These are phyloP conservation scores for Mus spretus DNA, from an alignment of 2,797 vertebrate species.

Conservation along the genomic window DNA sequence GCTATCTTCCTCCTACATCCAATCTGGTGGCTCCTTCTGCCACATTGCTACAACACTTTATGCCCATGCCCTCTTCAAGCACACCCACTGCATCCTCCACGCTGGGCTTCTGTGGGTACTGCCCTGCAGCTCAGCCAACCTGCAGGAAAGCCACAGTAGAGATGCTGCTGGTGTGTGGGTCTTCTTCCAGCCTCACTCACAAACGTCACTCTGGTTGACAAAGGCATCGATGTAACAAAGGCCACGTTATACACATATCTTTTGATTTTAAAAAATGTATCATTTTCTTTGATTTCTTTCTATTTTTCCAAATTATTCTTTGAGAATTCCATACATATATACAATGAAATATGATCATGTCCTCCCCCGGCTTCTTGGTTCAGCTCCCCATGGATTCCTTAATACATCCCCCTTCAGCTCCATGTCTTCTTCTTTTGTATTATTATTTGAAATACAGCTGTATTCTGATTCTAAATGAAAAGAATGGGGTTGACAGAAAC, in stretches of 20 bases:
- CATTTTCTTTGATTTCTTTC: background rate
- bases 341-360: background rate
- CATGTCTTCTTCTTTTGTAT: background rate
- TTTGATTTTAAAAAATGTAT: background rate
- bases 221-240: background rate
- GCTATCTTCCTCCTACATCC: constrained; percentile 72
- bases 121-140: background rate
- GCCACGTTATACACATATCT: background rate
- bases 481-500: background rate
- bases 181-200: background rate
- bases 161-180: too few species aligned
- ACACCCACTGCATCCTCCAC: background rate
- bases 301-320: background rate
- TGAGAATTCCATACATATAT: background rate
- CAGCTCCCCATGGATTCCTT: background rate
- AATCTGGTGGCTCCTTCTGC: constrained; percentile 76
- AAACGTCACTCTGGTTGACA: background rate
- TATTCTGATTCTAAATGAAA: background rate
- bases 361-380: background rate
- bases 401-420: too few species aligned
- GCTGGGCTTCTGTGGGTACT: background rate
- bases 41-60: constrained; percentile 27
- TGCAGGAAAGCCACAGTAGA: background rate
- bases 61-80: background rate
- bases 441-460: background rate